Base-by-base conservation (phyloP, 2,888 invertebrate genomes). In the Heliconius sara region DNA sequence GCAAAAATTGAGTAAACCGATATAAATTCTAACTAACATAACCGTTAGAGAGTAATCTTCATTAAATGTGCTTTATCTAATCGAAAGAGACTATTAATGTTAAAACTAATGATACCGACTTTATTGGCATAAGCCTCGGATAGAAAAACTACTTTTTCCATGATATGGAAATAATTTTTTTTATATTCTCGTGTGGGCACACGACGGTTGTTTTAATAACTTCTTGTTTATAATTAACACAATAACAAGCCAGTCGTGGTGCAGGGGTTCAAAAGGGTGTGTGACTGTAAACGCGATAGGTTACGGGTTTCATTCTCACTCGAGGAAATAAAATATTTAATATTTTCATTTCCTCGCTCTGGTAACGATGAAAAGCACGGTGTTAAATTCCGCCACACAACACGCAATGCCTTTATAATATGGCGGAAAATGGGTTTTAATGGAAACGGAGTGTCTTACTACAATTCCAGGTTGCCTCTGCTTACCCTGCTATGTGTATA, bases 1-100 rank as follows among this genome's bases (percentile, higher is more conserved):
- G 27, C 10, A 52, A 52, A 70, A 47, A 19, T 71, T 22, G 52
- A 71, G 22, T 52, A 52, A 47, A 71, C 22, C 27, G 19, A 71
- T 22, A 71, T 52, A 71, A 52, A 52, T 71, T 52, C 47, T 52
- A 71, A 71, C 52, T 71, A 30, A 71, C 52, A 71, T 27, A 19
- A 16, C 43, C 71, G 47, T 19, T 52, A 22, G 27, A 71, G 71
- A 12, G 71, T 47, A 71, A 71, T 52, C 19, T 71, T 52, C 71
- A 52, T 71, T 71, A 71, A 71, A 12, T 12, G 19, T 19, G 52
- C 22, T 52, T 10, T 71, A 52, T 30, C 27, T 52, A 52, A 71
- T 71, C 47, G 71, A 52, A 71, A 52, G 71, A 71, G 71, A 71
- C 52, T 71, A 52, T 71, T 52, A 52, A 52, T 27, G 71, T 52